Evolutionary conservation across 2,888 invertebrate genomes (phyloP), one percentile per base, ranked within the genome.

Genomic region (Melanargia galathea): DNA sequence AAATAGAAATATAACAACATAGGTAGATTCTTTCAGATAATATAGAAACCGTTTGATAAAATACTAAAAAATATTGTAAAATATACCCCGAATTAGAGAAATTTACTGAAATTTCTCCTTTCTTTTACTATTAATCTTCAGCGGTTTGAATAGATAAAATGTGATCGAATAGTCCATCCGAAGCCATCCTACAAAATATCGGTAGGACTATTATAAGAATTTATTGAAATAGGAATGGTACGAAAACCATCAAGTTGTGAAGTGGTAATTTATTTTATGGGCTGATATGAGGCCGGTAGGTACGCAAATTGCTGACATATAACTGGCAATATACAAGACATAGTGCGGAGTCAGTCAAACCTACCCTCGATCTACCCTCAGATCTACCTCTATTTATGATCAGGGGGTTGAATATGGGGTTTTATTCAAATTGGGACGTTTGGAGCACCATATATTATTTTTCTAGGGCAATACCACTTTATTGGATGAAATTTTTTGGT

Each of bases 241-340:
- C 1, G 10, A n/a, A 26, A 26, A 38, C 38, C 38, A 24, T 24
- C n/a, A 26, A 30, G 16, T 5, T 26, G 16, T 11, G 13, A 20
- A 52, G 20, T 20, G 52, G 51, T 11, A 71, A 56, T 64, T 63
- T 66, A 68, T 70, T 62, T 63, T 69, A 70, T 67, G 65, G 65
- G 64, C 62, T 66, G 69, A 67, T 70, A 74, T 70, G 77, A 75
- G 75, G 76, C 71, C 72, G 71, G 71, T 71, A 73, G 71, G 70
- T 71, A 73, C 71, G 76, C 79, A 82, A 86, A 86, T 82, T 72
- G 81, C 87, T 85, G 84, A 86, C 83, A 80, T 84, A 84, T 86
- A 80, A 83, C 79, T 65, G 72, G 78, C 75, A 82, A 82, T 87
- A 84, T 80, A 75, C 72, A 74, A 82, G 82, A 84, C 74, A 79